Percentiles rank a stretch among this genome's conserved stretches.
Conservation (phyloP, 2,113 vertebrate species). For the Microcebus murinus region DNA sequence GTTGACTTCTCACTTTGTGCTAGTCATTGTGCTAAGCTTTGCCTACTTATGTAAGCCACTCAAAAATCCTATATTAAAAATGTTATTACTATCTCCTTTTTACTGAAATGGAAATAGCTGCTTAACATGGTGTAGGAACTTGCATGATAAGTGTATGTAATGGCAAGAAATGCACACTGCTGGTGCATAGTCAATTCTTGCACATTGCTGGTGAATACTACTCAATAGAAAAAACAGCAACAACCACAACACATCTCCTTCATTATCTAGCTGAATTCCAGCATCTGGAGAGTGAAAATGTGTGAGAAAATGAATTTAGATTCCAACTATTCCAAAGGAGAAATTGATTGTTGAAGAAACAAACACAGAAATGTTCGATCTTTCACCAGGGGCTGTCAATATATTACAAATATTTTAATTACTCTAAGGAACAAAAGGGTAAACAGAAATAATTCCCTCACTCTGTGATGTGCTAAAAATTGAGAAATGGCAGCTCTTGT, state of each 20-base stretch:
- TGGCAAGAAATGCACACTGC: background rate
- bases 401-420: constrained; percentile 46
- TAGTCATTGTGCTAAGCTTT: background rate
- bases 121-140: background rate
- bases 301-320: constrained; percentile 13
- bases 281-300: background rate
- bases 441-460: constrained; percentile 9
- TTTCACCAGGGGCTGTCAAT: background rate
- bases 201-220: background rate
- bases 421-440: background rate
- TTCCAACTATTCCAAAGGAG: background rate
- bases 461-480: constrained; percentile 6
- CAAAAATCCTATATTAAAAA: background rate
- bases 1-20: background rate
- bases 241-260: background rate
- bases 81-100: background rate
- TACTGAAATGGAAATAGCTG: background rate
- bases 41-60: background rate
- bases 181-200: background rate
- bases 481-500: background rate
- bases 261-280: background rate
- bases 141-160: background rate
- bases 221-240: background rate
- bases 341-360: constrained; percentile 9
- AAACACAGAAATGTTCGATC: background rate